These are phyloP conservation scores for Chaenocephalus aceratus DNA, from an alignment of 2,113 vertebrate genomes.

Conservation along the genomic window DNA sequence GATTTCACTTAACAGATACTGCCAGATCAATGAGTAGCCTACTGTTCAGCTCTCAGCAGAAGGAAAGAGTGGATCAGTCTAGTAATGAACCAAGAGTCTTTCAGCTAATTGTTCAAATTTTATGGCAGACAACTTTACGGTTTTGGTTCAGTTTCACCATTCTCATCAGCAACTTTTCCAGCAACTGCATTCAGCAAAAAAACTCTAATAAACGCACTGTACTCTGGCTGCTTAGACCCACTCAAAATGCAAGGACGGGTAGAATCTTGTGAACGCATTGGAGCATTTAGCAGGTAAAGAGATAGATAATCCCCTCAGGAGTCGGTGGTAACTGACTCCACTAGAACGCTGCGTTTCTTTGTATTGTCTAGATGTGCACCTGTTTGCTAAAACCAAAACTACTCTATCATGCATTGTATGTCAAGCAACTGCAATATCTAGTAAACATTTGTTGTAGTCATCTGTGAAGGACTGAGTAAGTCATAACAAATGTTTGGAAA, in stretches of 20 bases:
- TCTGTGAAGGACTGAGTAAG: no score
- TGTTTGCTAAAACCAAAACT: no score
- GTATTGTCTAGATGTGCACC: neutral
- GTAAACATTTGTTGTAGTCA: no score
- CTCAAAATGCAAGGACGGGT: neutral
- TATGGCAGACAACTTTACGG: neutral
- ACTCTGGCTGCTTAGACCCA: neutral
- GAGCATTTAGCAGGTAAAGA: neutral
- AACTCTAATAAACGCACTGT: neutral
- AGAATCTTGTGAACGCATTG: neutral
- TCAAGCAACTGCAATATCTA: no score
- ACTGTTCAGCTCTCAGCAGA: slow-evolving; percentile 10
- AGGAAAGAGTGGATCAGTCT: slow-evolving; percentile 10
- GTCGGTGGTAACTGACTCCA: neutral
- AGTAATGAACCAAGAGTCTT: slow-evolving; percentile 24
- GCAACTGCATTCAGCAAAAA: neutral
- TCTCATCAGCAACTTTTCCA: neutral
- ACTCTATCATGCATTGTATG: neutral
- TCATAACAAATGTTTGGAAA: no score
- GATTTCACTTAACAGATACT: slow-evolving; percentile 33
- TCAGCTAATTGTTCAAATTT: neutral
- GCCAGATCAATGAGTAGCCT: slow-evolving; percentile 10
- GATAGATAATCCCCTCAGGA: neutral
- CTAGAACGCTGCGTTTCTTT: neutral
- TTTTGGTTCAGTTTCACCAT: neutral